Base-by-base conservation (phyloP, 2,888 invertebrate genomes). In the Linyphia triangularis region DNA sequence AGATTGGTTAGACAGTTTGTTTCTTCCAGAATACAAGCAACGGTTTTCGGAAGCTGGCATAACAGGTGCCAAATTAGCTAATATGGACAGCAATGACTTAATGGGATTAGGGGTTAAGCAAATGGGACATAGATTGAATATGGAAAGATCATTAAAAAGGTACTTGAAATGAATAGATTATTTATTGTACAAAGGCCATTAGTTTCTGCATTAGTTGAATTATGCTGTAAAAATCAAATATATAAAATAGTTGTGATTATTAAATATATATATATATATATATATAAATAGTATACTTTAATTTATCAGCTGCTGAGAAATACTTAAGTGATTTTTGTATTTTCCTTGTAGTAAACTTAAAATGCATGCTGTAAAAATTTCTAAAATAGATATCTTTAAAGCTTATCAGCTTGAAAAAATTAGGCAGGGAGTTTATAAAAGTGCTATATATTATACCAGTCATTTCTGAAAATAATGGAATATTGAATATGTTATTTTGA, bases 101-200 rank as follows among this genome's bases (percentile, higher is more conserved):
- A 93, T 94, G 72, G 93, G 93, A 85, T 92, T 94, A 24, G 94
- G 94, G 22, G 94, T 95, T 33, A 93, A 94, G 70, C 93, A 94
- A 90, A 93, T 94, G 63, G 94, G 94, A 10, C 94, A 95, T 91
- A 69, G 90, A 30, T 65, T 90, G 22, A 90, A 88, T 43, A 90
- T 88, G 85, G 88, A 90, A 70, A 65, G 89, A 26, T 89, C 89
- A 33, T 59, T 89, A 77, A 86, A 88, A 22, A 78, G 89, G 67
- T 89, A 89, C 65, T 77, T 85, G 70, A 89, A 89, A 70, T 89
- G 69, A 89, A 67, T 73, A 72, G 40, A 51, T 30, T 81, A 79
- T 57, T 81, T 75, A 67, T 65, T 67, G 40, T 75, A 82, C 40
- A 75, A 24, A 65, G 78, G 19, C 16, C 77, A 59, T 51, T 67